Evolutionary conservation across 2,888 invertebrate genomes (phyloP), one percentile per base, ranked within the genome.

Genomic region (Temnothorax rugatulus): DNA sequence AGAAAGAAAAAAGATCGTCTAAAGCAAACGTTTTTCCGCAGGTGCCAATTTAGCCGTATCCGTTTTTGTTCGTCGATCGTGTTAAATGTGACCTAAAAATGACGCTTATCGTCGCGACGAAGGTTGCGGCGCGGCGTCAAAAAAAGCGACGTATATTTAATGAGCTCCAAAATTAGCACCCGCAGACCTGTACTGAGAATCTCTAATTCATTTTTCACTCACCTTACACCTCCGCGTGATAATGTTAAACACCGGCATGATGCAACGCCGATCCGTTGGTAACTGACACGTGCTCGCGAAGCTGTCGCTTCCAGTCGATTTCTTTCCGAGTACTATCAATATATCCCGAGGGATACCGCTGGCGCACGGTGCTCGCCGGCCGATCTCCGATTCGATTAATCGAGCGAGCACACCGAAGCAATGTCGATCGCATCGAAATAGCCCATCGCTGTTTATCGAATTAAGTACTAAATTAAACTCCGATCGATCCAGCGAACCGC

Each of bases 191-290:
- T 21, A 3, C 44, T 15, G 34, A 41, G 50, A 50, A 79, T 66
- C 50, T 59, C n/a, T 41, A 66, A 77, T 57, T 57, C 50, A 57
- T 47, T 25, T 47, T 25, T 59, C 47, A 93, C 94, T 95, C 95
- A 96, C 96, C 96, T 96, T 96, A 93, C 96, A 96, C 93, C 96
- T 95, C 93, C 96, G 95, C 87, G 96, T 95, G 93, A 96, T 96
- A 90, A 96, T 96, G 94, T 96, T 96, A 94, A 96, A 96, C 90
- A 96, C 96, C 89, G 96, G 96, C 96, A 96, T 96, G 90, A 90
- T 89, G 89, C 73, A 61, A 66, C 64, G 54, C 47, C 63, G 47
- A 82, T 68, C 34, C 34, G 29, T 29, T 29, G 47, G 21, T 41
- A 54, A 57, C 34, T 9, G 81, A 63, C 82, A 76, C 75, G 82